Evolutionary conservation across 2,797 vertebrate species (phyloP), one percentile per base, ranked within the genome.

Genomic region (Arctocebus calabarensis): DNA sequence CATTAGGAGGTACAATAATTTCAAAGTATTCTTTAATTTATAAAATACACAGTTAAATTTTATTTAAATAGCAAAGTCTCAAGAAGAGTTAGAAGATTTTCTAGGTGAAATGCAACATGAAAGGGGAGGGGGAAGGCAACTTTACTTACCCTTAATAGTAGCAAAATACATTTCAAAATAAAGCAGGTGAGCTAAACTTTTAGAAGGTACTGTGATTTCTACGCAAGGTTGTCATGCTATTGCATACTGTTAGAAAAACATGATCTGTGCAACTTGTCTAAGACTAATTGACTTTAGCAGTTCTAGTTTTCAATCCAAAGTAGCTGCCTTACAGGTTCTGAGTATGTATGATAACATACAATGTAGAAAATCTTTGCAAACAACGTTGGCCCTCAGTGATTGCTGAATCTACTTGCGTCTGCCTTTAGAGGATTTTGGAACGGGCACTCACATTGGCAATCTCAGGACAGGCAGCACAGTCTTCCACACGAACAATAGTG

Each of bases 1-100:
- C 92, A 55, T 81, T 40, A 68, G 14, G 27, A 70, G 55, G 88
- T 77, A 88, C 29, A 73, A 89, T 73, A 19, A 59, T 91, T 90
- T 68, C 10, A 82, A 85, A 90, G 70, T 70, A 64, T 12, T 59
- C 66, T 61, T 93, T 84, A 91, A 88, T 84, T 81, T 74, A 40
- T 55, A 79, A 82, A 96, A 88, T 10, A 89, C 17, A 55, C 34
- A 40, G 70, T 75, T 14, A n/a, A 52, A 59, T 85, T 79, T 79
- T 16, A 93, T 79, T 90, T 70, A 70, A 86, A 52, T 55, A 83
- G 20, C 32, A 83, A 84, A 48, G 9, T 34, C 34, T 85, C 48
- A 7, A 62, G 27, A n/a, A 19, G 5, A 57, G 16, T 81, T 84
- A 74, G 20, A 68, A 90, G 52, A 52, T 61, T 52, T 66, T 62